phyloP scores from a whole-genome alignment of 2,113 vertebrate species.

The Cettia cetti region DNA sequence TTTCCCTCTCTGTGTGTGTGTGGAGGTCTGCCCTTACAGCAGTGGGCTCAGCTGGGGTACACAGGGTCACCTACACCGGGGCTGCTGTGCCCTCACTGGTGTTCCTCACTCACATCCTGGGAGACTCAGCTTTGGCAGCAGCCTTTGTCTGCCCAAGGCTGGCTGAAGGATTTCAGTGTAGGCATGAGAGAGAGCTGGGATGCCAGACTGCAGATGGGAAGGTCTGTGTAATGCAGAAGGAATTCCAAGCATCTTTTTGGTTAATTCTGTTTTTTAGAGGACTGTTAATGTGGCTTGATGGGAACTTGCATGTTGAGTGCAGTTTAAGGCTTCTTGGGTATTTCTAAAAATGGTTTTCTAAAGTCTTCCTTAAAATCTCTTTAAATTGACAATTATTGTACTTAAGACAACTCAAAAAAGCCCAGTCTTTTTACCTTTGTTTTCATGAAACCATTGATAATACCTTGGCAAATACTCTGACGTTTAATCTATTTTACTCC shows the following conservation, averaged over 20 bases:
- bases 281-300: slow-evolving; percentile 30
- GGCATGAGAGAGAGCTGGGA: neutral
- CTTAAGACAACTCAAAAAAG: neutral
- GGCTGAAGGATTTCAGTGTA: neutral
- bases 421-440: neutral
- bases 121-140: neutral
- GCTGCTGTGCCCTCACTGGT: neutral
- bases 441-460: neutral
- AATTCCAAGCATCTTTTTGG: slow-evolving; percentile 58
- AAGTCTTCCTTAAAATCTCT: neutral
- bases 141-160: neutral
- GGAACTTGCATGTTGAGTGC: neutral
- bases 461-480: neutral
- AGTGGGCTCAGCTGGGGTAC: neutral
- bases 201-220: neutral
- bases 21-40: neutral
- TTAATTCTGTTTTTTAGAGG: slow-evolving; percentile 34
- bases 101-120: neutral
- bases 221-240: slow-evolving; percentile 45
- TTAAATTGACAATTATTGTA: neutral
- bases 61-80: rapidly evolving
- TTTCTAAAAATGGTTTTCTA: neutral
- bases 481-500: neutral
- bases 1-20: neutral
- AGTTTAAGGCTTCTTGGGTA: neutral